Base-by-base conservation (phyloP, 2,113 vertebrate genomes). In the Chiloscyllium plagiosum region DNA sequence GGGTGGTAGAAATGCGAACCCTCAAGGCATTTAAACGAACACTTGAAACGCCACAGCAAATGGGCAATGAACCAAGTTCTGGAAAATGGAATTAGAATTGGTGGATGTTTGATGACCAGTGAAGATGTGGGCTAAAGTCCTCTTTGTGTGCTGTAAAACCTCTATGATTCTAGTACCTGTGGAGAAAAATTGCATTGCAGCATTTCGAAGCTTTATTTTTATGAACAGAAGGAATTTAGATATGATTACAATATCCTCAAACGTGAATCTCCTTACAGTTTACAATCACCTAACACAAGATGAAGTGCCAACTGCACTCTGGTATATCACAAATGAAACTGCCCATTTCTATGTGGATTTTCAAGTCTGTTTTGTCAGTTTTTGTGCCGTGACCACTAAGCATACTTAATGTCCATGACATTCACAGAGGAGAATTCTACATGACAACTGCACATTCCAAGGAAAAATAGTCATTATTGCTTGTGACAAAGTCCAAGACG, bases 351-450 rank as follows among this genome's bases (percentile, higher is more conserved):
- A 72, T 5, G 37, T 37, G n/a, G 68, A 47, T 15, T 72, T 95
- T 95, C 66, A 72, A 95, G 93, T 72, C 86, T 89, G 26, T 13
- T 90, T 90, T n/a, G 87, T 90, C 47, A 90, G 29, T 61, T 90
- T 90, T 17, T 61, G 24, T 33, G 52, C 52, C 13, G 33, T n/a
- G 50, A 90, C 12, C 22, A 42, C 37, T 42, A 68, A 24, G 19
- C 10, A 33, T 10, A 68, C n/a, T 93, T 66, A 42, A 56, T 29
- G 50, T 89, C 37, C 6, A 22, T 56, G 29, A 65, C 42, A 95
- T 50, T 33, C 69, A 52, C 68, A n/a, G 15, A 76, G 50, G 47
- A 70, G 29, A 92, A 65, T 42, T 2, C 2, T 12, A 52, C 42
- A 52, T 26, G 42, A 76, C 47, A 72, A 72, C 37, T 95, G 47